Evolutionary conservation across 1,140 invertebrate species (phyloP).

Genomic region (Lethrus apterus): DNA sequence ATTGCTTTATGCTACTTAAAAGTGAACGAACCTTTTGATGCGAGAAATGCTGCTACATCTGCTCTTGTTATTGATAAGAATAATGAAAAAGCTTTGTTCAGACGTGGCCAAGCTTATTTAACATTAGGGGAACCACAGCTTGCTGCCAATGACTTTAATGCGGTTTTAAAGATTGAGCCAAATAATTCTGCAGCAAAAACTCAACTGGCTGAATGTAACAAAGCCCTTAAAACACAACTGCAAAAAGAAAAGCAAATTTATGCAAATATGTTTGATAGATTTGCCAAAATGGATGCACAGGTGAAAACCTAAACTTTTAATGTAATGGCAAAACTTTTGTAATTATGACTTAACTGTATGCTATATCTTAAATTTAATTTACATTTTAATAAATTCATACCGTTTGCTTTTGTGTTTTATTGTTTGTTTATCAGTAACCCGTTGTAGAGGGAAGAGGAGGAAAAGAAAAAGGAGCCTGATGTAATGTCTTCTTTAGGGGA

Average conservation of each 20-base stretch:
- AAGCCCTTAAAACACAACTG: conserved; percentile 66
- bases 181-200: conserved; percentile 77
- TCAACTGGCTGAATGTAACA: conserved; percentile 65
- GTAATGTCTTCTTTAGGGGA: conserved; percentile 62
- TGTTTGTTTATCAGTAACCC: conserved; percentile 20
- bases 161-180: conserved; percentile 51
- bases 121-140: conserved; percentile 67
- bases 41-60: conserved; percentile 58
- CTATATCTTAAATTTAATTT: background rate
- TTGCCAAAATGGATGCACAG: conserved; percentile 72
- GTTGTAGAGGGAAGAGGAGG: conserved; percentile 58
- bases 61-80: conserved; percentile 67
- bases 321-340: too few species aligned
- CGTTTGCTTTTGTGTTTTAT: conserved; percentile 5
- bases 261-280: conserved; percentile 91
- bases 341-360: too few species aligned
- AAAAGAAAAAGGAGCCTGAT: conserved; percentile 57
- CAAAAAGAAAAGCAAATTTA: conserved; percentile 85
- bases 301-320: conserved; percentile 45
- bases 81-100: conserved; percentile 87
- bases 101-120: conserved; percentile 76
- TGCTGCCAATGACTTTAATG: conserved; percentile 74
- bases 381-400: background rate
- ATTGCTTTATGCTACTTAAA: conserved; percentile 82
- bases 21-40: conserved; percentile 62